A percentile compares a stretch with the other conserved stretches of the same genome.
These are phyloP conservation scores for Eunapius fragilis DNA, from an alignment of 37 sponge, comb jelly and placozoan species.

Conservation along the genomic window DNA sequence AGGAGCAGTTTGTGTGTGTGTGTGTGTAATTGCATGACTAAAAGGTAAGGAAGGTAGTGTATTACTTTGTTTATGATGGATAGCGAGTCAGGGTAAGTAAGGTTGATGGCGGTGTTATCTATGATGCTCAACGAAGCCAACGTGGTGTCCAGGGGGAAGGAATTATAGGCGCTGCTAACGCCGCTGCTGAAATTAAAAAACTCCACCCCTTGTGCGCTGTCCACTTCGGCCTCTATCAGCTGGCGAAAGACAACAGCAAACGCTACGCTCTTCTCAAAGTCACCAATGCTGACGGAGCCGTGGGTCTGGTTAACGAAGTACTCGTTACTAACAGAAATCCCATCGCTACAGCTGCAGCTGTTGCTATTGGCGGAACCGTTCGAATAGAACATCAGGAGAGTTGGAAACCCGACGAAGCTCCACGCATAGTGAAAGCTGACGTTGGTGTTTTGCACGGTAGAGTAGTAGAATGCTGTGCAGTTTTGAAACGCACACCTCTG, in stretches of 20 bases:
- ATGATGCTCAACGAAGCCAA: neutral
- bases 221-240: conserved; percentile 56
- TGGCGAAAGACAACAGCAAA: conserved; percentile 51
- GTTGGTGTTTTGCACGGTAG: neutral
- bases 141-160: neutral
- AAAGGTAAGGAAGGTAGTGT: neutral
- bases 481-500: neutral
- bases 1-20: neutral
- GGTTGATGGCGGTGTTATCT: neutral
- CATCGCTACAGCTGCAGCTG: neutral
- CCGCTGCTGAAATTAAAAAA: conserved; percentile 8
- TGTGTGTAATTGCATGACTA: neutral
- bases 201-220: neutral
- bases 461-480: conserved; percentile 1
- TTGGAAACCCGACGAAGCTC: conserved; percentile 35
- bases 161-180: neutral
- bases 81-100: neutral
- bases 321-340: neutral
- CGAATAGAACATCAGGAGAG: neutral
- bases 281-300: conserved; percentile 39
- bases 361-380: neutral
- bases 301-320: conserved; percentile 6
- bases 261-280: conserved; percentile 15
- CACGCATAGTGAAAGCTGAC: conserved; percentile 52
- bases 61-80: neutral